These are phyloP conservation scores for Entomyzon cyanotis DNA, from an alignment of 2,113 vertebrate species.

Conservation along the genomic window DNA sequence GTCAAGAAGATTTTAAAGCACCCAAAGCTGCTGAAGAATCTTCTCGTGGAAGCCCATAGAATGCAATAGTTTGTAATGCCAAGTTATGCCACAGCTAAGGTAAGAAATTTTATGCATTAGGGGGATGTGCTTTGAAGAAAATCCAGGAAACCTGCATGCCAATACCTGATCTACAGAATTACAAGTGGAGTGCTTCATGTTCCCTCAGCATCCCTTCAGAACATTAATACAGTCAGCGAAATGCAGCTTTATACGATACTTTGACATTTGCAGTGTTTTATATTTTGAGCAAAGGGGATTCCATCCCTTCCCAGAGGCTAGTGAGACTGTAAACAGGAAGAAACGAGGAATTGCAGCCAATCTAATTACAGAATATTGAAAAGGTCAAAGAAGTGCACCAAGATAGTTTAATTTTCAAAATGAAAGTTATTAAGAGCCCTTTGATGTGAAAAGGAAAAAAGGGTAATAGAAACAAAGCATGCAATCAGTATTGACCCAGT, in stretches of 20 bases:
- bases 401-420: slow-evolving; percentile 33
- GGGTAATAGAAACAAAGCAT: not conserved
- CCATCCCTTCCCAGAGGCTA: slow-evolving; percentile 63
- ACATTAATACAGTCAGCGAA: slow-evolving; percentile 20
- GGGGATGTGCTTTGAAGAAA: not conserved
- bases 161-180: not conserved
- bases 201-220: not conserved
- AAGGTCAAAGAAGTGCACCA: slow-evolving; percentile 71
- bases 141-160: not conserved
- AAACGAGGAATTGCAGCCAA: slow-evolving; percentile 67
- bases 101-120: not conserved
- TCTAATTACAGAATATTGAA: slow-evolving; percentile 77
- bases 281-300: slow-evolving; percentile 70
- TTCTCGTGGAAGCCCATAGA: not conserved
- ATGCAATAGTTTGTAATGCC: not conserved
- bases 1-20: not conserved
- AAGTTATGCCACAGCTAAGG: not conserved
- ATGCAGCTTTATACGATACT: slow-evolving; percentile 33
- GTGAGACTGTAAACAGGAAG: slow-evolving; percentile 66
- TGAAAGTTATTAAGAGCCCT: slow-evolving; percentile 19
- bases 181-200: not conserved
- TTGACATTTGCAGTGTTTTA: slow-evolving; percentile 77
- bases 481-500: not conserved
- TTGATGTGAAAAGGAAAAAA: not conserved
- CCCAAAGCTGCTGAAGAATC: not conserved